phyloP scores from a whole-genome alignment of 2,113 vertebrate genomes.

The Anarhynchus alexandrinus region DNA sequence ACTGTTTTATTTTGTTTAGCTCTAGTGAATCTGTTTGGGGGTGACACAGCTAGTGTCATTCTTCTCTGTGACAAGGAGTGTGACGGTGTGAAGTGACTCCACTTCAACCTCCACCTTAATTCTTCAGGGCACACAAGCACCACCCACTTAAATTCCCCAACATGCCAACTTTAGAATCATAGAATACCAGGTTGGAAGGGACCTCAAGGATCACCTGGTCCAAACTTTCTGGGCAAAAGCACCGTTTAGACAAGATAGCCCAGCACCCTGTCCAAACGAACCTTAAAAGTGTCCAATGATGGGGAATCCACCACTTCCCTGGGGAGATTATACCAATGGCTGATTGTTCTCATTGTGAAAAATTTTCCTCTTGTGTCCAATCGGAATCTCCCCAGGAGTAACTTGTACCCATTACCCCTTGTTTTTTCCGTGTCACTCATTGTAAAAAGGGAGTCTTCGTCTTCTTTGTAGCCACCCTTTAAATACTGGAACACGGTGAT shows the following conservation, averaged over 20 bases:
- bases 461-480: background rate
- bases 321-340: background rate
- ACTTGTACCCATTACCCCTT: background rate
- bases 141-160: background rate
- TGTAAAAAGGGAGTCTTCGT: background rate
- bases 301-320: background rate
- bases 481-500: background rate
- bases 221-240: background rate
- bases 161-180: background rate
- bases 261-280: background rate
- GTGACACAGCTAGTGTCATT: background rate
- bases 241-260: background rate
- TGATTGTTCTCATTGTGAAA: background rate
- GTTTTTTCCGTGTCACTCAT: background rate
- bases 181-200: background rate
- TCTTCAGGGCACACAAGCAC: background rate
- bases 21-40: background rate
- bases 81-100: background rate
- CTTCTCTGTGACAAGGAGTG: background rate
- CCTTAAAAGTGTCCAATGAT: background rate
- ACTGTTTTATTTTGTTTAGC: background rate
- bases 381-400: background rate
- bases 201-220: background rate
- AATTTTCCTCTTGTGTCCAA: background rate
- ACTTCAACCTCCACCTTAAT: background rate